phyloP scores from a whole-genome alignment of 2,113 vertebrate species.

The Gasterosteus nipponicus region DNA sequence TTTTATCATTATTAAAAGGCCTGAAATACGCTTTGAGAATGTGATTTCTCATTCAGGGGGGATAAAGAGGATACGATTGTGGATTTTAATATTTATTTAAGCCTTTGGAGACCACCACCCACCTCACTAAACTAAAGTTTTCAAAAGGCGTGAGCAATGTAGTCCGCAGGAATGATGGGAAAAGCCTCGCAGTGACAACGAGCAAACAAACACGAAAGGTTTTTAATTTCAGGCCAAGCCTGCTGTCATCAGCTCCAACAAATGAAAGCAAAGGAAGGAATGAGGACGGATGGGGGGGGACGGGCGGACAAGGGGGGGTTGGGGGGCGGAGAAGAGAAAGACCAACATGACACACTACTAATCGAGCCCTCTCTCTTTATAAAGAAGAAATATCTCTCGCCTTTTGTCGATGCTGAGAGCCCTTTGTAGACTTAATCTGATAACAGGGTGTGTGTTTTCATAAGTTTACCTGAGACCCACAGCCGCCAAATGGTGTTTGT shows the following conservation, averaged over 20 bases:
- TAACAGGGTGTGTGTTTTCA: conserved; percentile 68
- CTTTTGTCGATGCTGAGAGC: conserved; percentile 61
- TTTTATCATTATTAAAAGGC: background rate
- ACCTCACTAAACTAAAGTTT: background rate
- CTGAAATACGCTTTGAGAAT: background rate
- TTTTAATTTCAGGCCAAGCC: conserved; percentile 71
- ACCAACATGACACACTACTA: conserved; percentile 49
- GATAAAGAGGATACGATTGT: background rate
- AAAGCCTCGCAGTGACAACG: conserved; percentile 62
- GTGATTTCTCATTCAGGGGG: background rate
- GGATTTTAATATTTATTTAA: background rate
- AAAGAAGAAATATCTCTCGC: conserved; percentile 38
- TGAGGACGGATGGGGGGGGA: conserved; percentile 18
- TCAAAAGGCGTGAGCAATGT: conserved; percentile 41
- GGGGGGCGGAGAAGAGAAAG: conserved; percentile 11
- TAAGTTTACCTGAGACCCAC: conserved; percentile 52
- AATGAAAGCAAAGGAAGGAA: conserved; percentile 62
- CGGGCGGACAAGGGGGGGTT: background rate
- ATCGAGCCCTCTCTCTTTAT: conserved; percentile 46
- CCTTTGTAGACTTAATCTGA: conserved; percentile 73
- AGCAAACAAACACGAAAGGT: conserved; percentile 75
- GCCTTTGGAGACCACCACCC: background rate
- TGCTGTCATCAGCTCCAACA: conserved; percentile 71
- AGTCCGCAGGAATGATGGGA: conserved; percentile 50
- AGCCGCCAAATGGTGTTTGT: conserved; percentile 45